Evolutionary conservation across 2,113 vertebrate genomes (phyloP).

Genomic region (Sphaerodactylus townsendi): DNA sequence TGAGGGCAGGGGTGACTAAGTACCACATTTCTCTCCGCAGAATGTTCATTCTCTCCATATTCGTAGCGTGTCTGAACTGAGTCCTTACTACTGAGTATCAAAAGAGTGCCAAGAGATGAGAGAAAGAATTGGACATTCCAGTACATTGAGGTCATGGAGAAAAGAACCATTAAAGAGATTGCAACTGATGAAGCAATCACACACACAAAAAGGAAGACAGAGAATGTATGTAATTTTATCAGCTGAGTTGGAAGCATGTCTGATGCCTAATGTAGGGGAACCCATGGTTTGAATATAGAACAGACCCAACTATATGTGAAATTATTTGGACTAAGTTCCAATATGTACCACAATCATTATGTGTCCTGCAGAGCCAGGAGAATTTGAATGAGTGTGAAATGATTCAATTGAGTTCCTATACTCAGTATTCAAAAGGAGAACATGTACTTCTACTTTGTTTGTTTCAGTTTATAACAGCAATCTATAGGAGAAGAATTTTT

Average conservation of each 20-base stretch:
- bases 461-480: conserved; percentile 9
- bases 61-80: neutral
- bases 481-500: conserved; percentile 6
- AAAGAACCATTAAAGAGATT: conserved; percentile 20
- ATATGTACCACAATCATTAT: neutral
- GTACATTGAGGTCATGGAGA: conserved; percentile 1
- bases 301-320: neutral
- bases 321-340: neutral
- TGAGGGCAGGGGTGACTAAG: neutral
- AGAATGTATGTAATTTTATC: conserved; percentile 5
- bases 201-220: neutral
- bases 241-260: neutral
- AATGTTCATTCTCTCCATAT: neutral
- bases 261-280: conserved; percentile 4
- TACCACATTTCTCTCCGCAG: neutral
- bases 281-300: conserved; percentile 9
- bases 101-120: neutral
- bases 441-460: neutral
- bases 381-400: neutral
- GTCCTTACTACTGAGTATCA: neutral
- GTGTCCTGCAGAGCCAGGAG: neutral
- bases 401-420: neutral
- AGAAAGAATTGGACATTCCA: neutral
- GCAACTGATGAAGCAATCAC: conserved; percentile 16
- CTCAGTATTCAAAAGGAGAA: neutral